Conservation (phyloP, 2,888 invertebrate species). For the Parnassius apollo region DNA sequence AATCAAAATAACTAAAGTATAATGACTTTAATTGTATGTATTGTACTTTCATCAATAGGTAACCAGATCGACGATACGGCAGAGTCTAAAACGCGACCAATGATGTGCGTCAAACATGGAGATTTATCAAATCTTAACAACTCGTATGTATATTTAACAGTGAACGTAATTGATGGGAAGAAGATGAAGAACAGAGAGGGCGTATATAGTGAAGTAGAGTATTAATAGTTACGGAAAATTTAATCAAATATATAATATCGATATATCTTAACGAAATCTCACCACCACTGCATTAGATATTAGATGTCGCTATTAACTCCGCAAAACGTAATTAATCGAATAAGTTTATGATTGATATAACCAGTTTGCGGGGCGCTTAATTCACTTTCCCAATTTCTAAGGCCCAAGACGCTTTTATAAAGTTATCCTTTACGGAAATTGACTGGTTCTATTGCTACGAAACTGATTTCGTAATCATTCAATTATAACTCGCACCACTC, state of each 20-base stretch:
- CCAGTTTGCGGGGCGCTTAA: slow-evolving; percentile 80
- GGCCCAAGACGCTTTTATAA: slow-evolving; percentile 66
- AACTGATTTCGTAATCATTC: slow-evolving; percentile 68
- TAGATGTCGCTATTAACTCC: slow-evolving; percentile 82
- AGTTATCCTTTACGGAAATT: slow-evolving; percentile 76
- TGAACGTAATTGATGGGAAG: no score
- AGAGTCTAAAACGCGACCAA: no score
- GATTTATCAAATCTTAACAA: no score
- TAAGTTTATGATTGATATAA: slow-evolving; percentile 82
- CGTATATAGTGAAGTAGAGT: no score
- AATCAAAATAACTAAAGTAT: no score
- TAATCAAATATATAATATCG: slow-evolving; percentile 17
- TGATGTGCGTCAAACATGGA: no score
- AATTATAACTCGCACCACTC: slow-evolving; percentile 49
- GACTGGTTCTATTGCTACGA: slow-evolving; percentile 65
- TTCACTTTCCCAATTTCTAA: slow-evolving; percentile 78
- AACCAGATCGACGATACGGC: no score
- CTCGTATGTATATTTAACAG: no score
- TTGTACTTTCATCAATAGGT: no score
- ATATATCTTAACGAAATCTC: slow-evolving; percentile 21
- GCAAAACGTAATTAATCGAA: slow-evolving; percentile 82
- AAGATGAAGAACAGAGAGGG: no score
- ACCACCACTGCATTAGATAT: slow-evolving; percentile 65
- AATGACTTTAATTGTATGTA: no score
- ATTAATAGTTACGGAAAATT: no score